Base-by-base conservation (phyloP, 2,113 vertebrate species). In the Pseudolaguvia tuberculata region DNA sequence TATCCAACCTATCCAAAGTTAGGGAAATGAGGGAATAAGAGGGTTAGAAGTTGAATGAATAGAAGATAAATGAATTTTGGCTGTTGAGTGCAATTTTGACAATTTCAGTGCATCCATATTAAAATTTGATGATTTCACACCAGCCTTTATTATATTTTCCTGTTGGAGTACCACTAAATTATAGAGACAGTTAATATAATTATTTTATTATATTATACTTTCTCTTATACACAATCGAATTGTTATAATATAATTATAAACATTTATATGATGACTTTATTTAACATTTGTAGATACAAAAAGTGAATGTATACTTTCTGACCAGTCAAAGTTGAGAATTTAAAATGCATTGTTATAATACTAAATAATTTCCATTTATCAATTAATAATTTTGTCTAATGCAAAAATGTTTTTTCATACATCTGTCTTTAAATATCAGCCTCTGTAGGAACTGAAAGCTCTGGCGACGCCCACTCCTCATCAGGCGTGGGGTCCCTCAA, bases 371-470 rank as follows among this genome's bases (percentile, higher is more conserved):
- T 18, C 17, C 21, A 10, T 66, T 66, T 8, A 27, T 27, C 39
- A 45, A 23, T 65, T 23, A 4, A 18, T 42, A 52, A 13, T 1
- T n/a, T 35, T 56, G 8, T 35, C 9, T 23, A 15, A 58, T 20
- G 48, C 13, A 35, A n/a, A 20, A 65, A 52, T 20, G 42, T 56
- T 14, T 78, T 45, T 42, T 6, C 2, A 35, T 47, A 9, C 4
- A 45, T 59, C 25, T 78, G 35, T 71, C 35, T 9, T 5, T 25
- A 42, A 47, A 23, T 10, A 81, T 61, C 75, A 96, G 93, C 92
- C 6, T 92, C 92, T 20, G 80, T 92, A 66, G 94, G 91, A 48
- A 90, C 89, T 0, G 92, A 94, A 50, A 81, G 87, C 2, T 58
- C 69, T 12, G 83, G 86, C 20, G 93, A 94, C 12, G 78, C 87